These are phyloP conservation scores for Balaeniceps rex DNA, from an alignment of 2,113 vertebrate species.

Conservation along the genomic window DNA sequence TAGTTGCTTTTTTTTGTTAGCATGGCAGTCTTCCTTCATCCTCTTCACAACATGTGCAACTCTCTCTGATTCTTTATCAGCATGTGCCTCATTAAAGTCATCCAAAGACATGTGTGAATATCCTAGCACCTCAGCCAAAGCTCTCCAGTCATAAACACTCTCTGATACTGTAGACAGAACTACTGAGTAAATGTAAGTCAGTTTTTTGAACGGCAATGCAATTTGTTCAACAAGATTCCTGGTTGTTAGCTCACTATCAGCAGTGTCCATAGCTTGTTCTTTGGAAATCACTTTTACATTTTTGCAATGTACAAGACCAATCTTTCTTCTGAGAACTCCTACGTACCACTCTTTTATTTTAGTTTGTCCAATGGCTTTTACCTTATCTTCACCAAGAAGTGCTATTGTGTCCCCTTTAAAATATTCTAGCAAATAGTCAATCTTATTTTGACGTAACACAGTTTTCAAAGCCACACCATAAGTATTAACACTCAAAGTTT, in stretches of 20 bases:
- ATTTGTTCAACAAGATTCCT: conserved; percentile 86
- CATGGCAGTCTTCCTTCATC: conserved; percentile 94
- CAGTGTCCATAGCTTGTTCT: conserved; percentile 86
- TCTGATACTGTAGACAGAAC: conserved; percentile 88
- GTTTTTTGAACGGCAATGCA: conserved; percentile 85
- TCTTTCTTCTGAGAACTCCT: conserved; percentile 84
- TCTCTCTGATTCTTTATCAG: conserved; percentile 85
- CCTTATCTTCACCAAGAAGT: conserved; percentile 84
- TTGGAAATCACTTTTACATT: conserved; percentile 90
- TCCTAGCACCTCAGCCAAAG: conserved; percentile 84
- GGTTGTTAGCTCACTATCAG: conserved; percentile 78
- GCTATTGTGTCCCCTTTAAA: conserved; percentile 95
- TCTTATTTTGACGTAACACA: conserved; percentile 86
- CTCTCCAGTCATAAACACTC: conserved; percentile 85
- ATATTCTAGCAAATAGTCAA: conserved; percentile 93
- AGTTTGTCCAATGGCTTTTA: conserved; percentile 90
- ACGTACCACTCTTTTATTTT: conserved; percentile 97
- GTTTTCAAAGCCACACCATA: conserved; percentile 90
- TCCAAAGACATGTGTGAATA: conserved; percentile 80
- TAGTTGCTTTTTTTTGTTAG: conserved; percentile 79
- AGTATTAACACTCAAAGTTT: conserved; percentile 73
- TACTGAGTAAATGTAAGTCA: conserved; percentile 94
- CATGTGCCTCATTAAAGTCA: conserved; percentile 69
- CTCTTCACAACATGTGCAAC: conserved; percentile 88
- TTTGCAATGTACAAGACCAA: conserved; percentile 91